Evolutionary conservation across 2,113 vertebrate genomes (phyloP), one percentile per base, ranked within the genome.

Genomic region (Colossoma macropomum): DNA sequence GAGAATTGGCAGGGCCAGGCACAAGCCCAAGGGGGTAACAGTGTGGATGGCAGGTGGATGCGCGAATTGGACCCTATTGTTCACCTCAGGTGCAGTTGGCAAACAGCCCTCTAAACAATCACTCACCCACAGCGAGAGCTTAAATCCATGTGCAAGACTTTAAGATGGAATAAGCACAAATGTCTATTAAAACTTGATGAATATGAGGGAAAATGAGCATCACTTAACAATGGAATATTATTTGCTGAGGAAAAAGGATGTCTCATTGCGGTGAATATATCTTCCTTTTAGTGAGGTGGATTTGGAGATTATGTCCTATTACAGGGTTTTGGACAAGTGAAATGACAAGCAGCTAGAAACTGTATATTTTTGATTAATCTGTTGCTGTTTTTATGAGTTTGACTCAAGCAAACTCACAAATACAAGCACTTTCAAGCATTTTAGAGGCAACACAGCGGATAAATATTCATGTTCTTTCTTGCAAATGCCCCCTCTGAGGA

Each of bases 1-100:
- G 84, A 86, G 87, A 79, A 83, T 84, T 86, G 79, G 84, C 87
- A 78, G 74, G 86, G 85, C 86, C 72, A 74, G 77, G 86, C 80
- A 85, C 48, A 79, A 86, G 86, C 85, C 84, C 81, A 77, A 54
- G 60, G 73, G 82, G 74, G 63, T 68, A 69, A 82, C 68, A 54
- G 41, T 75, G 72, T 78, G 81, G 79, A 84, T 79, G 79, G 85
- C 75, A 79, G 78, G 82, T 86, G 84, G 75, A 84, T 38, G 62
- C 30, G 45, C 80, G 85, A 84, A 85, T 86, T 82, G 86, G 79
- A 84, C 74, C 84, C 76, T 77, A 72, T 41, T 68, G 81, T 84
- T 86, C 72, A 85, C 79, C 81, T 85, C 76, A 82, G 83, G 71
- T 85, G 89, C 80, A 74, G 81, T 80, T 83, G 62, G 59, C 72